phyloP scores from a whole-genome alignment of 2,797 vertebrate species.

The Poeciliopsis turneri region DNA sequence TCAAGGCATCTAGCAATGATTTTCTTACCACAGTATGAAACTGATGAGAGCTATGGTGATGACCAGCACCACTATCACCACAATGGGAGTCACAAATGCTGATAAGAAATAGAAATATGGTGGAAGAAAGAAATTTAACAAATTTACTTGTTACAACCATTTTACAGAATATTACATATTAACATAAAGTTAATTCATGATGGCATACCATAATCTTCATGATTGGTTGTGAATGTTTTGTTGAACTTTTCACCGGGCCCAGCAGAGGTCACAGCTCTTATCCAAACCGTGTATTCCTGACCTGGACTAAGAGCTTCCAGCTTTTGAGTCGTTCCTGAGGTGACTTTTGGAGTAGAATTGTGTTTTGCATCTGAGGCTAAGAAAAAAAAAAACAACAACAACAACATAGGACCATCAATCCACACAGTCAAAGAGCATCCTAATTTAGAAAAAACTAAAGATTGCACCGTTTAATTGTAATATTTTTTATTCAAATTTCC shows the following conservation, averaged over 20 bases:
- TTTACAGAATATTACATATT: not conserved
- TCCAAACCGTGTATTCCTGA: conserved; percentile 66
- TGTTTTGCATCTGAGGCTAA: not conserved
- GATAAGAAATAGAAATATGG: conserved; percentile 14
- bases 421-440: not conserved
- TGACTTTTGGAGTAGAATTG: conserved; percentile 40
- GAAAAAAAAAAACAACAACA: not conserved
- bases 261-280: conserved; percentile 68
- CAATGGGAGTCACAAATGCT: accelerated
- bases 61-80: accelerated
- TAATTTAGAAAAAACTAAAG: not conserved
- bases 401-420: not conserved
- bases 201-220: conserved; percentile 19
- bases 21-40: conserved; percentile 43
- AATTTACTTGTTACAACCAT: not conserved
- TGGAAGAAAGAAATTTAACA: not conserved
- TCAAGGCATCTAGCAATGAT: conserved; percentile 3
- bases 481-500: not conserved
- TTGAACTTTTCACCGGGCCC: conserved; percentile 62
- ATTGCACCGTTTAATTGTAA: not conserved
- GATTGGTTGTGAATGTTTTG: conserved; percentile 48
- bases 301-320: conserved; percentile 48
- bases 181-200: not conserved
- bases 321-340: not conserved
- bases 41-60: accelerated